Evolutionary conservation across 2,888 invertebrate genomes (phyloP).

Genomic region (Phortica magna): DNA sequence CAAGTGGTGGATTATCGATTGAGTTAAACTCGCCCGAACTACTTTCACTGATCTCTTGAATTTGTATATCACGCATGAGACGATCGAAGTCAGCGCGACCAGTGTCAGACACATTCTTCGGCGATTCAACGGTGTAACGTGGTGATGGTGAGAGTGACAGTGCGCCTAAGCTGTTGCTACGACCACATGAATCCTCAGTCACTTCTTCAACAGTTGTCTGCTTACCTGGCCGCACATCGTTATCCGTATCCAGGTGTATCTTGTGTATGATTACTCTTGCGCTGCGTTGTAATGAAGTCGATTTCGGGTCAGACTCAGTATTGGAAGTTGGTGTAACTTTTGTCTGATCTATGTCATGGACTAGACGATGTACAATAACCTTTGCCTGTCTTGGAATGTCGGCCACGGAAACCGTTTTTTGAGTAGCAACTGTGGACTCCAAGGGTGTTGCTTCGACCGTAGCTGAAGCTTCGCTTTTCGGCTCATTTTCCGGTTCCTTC

Average conservation of each 20-base stretch:
- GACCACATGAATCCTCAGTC: not conserved
- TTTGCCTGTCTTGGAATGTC: constrained; percentile 60
- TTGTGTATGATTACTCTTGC: constrained; percentile 66
- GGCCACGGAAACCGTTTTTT: constrained; percentile 40
- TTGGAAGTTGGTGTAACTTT: not conserved
- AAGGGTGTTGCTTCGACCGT: too few relatives aligned
- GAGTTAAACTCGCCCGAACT: constrained; percentile 76
- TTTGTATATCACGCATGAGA: constrained; percentile 61
- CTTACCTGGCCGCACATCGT: constrained; percentile 35
- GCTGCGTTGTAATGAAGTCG: constrained; percentile 53
- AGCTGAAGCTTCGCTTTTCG: too few relatives aligned
- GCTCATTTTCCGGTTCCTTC: too few relatives aligned
- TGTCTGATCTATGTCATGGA: constrained; percentile 49
- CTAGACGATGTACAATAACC: constrained; percentile 71
- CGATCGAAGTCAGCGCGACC: constrained; percentile 39
- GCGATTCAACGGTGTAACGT: constrained; percentile 67
- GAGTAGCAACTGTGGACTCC: not conserved
- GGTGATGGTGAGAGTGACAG: constrained; percentile 65
- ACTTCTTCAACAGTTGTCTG: constrained; percentile 21
- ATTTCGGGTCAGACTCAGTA: constrained; percentile 19
- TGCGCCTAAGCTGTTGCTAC: constrained; percentile 47
- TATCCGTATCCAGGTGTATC: constrained; percentile 48
- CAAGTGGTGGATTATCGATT: constrained; percentile 78
- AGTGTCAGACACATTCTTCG: constrained; percentile 45
- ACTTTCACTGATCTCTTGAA: constrained; percentile 76